Conservation (phyloP, 2,113 vertebrate genomes). For the Spizaetus ornatus region DNA sequence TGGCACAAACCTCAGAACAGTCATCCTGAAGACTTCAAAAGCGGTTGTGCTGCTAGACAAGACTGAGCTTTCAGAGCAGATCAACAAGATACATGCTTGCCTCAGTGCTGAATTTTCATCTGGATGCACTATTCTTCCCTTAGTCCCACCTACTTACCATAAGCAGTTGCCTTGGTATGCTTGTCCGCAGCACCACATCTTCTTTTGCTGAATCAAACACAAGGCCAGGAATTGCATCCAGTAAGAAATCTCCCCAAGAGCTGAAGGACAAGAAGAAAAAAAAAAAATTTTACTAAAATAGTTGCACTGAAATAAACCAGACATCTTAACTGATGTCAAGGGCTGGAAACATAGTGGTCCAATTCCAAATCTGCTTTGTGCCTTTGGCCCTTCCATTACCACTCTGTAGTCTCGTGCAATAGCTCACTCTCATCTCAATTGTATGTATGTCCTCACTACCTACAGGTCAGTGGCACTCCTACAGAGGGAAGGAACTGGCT, state of each 20-base stretch:
- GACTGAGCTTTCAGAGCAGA: background rate
- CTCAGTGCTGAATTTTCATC: background rate
- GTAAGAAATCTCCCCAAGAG: conserved; percentile 87
- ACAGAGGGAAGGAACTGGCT: background rate
- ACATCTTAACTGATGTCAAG: background rate
- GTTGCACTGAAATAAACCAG: background rate
- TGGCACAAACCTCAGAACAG: background rate
- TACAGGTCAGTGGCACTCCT: background rate
- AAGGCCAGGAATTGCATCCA: conserved; percentile 82
- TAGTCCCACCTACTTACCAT: conserved; percentile 68
- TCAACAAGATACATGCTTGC: background rate
- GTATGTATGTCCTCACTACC: background rate
- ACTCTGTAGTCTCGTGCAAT: background rate
- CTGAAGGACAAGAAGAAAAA: conserved; percentile 53
- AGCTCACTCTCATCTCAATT: background rate
- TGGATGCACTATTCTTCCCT: background rate
- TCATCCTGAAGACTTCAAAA: background rate
- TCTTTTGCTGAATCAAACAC: conserved; percentile 80
- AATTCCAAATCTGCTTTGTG: background rate
- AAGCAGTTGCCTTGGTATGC: conserved; percentile 79
- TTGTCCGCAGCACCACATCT: conserved; percentile 70
- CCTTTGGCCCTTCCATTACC: background rate
- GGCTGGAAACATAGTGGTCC: background rate
- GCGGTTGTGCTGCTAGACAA: background rate
- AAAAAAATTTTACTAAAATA: background rate